A percentile compares a stretch with the other conserved stretches of the same genome.
phyloP scores from a whole-genome alignment of 64 coral and sea anemone genomes.

The Anthopleura sola region DNA sequence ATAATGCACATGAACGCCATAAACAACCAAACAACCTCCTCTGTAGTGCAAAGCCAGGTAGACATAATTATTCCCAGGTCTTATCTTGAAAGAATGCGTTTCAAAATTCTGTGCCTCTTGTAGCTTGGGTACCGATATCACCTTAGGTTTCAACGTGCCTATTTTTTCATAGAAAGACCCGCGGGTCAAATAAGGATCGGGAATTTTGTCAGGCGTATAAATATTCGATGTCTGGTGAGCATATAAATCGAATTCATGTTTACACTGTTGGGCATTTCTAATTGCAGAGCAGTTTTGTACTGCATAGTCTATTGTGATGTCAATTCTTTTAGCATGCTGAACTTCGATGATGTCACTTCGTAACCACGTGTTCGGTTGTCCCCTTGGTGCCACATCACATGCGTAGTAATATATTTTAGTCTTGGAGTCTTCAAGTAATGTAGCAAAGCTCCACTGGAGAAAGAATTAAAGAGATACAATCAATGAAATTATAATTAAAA shows the following conservation, averaged over 20 bases:
- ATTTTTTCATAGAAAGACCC: not conserved
- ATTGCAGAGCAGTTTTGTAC: slow-evolving; percentile 12
- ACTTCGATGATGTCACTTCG: slow-evolving; percentile 6
- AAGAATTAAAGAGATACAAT: not conserved
- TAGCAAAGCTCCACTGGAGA: not conserved
- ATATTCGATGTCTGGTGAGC: not conserved
- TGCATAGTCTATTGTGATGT: slow-evolving; percentile 8
- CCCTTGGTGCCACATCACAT: not conserved
- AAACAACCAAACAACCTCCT: slow-evolving; percentile 18
- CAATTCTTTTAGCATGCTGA: not conserved
- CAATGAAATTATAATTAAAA: not conserved
- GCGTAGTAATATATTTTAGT: not conserved
- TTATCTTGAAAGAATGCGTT: not conserved
- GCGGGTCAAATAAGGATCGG: not conserved
- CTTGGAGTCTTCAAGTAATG: not conserved
- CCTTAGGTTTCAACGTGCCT: not conserved
- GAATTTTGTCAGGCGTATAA: slow-evolving; percentile 16
- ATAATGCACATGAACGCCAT: slow-evolving; percentile 5
- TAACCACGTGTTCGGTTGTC: slow-evolving; percentile 8
- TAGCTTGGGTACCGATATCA: not conserved
- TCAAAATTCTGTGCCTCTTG: not conserved
- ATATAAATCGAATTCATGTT: not conserved
- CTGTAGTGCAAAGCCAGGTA: slow-evolving; percentile 25
- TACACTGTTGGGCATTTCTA: not conserved
- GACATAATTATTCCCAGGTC: not conserved